phyloP scores from a whole-genome alignment of 2,888 invertebrate species.

The Phengaris arion region DNA sequence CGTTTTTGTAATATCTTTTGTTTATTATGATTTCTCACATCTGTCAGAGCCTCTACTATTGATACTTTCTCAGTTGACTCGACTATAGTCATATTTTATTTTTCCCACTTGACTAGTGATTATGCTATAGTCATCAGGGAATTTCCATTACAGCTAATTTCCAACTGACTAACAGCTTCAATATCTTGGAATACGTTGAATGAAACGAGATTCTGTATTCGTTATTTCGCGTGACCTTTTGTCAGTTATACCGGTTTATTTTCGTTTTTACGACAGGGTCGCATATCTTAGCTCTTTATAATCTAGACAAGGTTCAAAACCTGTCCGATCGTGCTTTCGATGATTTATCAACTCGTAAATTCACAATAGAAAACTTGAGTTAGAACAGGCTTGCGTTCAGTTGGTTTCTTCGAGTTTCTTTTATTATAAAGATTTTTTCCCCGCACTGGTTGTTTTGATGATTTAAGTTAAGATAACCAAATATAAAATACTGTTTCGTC shows the following conservation, averaged over 20 bases:
- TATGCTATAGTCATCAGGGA: background rate
- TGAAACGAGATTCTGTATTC: conserved; percentile 28
- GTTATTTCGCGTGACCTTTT: conserved; percentile 62
- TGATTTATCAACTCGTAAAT: conserved; percentile 38
- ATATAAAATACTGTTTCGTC: background rate
- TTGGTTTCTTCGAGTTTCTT: background rate
- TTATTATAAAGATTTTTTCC: too few relatives aligned
- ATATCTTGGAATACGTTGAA: conserved; percentile 19
- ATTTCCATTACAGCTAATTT: background rate
- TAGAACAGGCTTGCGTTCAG: conserved; percentile 6
- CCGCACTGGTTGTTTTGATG: background rate
- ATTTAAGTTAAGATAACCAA: background rate
- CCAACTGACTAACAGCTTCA: conserved; percentile 1
- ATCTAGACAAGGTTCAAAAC: conserved; percentile 56
- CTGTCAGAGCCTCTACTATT: background rate
- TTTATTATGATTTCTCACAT: conserved; percentile 1
- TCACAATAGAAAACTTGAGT: conserved; percentile 19
- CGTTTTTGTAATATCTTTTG: conserved; percentile 15
- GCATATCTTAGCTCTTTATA: conserved; percentile 61
- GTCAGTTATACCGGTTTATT: conserved; percentile 66
- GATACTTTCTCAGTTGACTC: conserved; percentile 1
- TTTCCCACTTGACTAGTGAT: background rate
- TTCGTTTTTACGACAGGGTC: conserved; percentile 52
- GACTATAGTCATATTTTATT: background rate
- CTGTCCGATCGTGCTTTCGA: conserved; percentile 49